phyloP scores from a whole-genome alignment of 2,797 vertebrate species.

The Xerus rutilus region DNA sequence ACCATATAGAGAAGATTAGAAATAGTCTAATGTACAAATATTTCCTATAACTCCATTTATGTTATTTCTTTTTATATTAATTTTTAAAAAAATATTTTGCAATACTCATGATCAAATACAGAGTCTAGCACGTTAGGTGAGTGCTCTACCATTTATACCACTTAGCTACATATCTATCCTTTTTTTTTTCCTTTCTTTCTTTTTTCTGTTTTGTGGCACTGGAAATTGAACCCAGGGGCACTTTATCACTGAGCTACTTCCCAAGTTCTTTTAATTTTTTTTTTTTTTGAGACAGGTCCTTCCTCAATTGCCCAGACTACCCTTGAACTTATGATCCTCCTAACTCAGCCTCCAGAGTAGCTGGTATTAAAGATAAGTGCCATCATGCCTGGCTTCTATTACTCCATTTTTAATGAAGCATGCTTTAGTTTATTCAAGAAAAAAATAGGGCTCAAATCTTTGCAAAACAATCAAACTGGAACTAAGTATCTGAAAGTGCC shows the following conservation, averaged over 20 bases:
- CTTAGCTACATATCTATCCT: no score
- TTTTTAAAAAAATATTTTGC: no score
- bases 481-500: background rate
- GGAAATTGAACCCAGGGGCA: no score
- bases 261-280: no score
- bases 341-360: background rate
- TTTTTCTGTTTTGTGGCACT: no score
- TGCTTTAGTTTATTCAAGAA: background rate
- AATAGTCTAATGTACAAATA: background rate
- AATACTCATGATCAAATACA: no score
- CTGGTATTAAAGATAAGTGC: background rate
- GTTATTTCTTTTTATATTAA: no score
- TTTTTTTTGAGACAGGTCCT: background rate
- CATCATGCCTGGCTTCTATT: background rate
- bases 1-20: background rate
- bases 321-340: background rate
- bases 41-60: background rate
- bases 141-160: no score
- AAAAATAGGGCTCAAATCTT: background rate
- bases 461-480: background rate
- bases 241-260: no score
- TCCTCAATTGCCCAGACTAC: background rate
- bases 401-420: background rate
- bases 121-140: no score
- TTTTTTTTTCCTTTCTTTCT: no score